Evolutionary conservation across 2,888 invertebrate species (phyloP).

Genomic region (Yponomeuta evonymella): DNA sequence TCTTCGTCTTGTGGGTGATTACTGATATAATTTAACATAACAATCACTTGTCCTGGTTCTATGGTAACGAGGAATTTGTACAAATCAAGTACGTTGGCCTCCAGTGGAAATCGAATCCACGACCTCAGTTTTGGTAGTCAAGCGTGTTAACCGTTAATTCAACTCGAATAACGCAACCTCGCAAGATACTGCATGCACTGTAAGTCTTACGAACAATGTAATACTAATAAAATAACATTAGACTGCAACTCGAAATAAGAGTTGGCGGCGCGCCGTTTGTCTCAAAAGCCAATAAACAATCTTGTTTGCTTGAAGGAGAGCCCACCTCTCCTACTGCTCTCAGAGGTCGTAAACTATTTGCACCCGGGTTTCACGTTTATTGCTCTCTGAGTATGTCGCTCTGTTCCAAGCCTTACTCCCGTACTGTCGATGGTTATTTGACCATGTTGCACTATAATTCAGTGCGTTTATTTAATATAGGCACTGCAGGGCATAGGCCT

Average conservation of each 20-base stretch:
- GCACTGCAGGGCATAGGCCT: too few species aligned
- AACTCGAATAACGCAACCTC: too few species aligned
- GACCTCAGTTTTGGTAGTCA: too few species aligned
- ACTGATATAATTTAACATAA: too few species aligned
- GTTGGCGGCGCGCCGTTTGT: not conserved
- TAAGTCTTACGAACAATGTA: not conserved
- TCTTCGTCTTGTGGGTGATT: too few species aligned
- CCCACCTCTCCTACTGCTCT: not conserved
- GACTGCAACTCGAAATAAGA: not conserved
- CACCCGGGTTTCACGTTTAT: not conserved
- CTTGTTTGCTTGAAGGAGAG: not conserved
- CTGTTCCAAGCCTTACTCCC: not conserved
- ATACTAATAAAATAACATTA: not conserved
- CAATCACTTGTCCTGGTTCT: too few species aligned
- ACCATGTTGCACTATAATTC: not conserved
- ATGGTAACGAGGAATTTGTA: too few species aligned
- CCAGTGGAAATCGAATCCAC: too few species aligned
- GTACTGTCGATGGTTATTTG: not conserved
- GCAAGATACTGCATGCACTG: too few species aligned
- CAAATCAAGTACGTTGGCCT: too few species aligned
- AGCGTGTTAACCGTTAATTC: too few species aligned
- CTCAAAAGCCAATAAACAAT: not conserved
- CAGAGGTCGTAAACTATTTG: not conserved
- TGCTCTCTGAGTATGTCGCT: not conserved
- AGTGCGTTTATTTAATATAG: not conserved